Base-by-base conservation (phyloP, 2,888 invertebrate species). In the Drosophila acutilabella region DNA sequence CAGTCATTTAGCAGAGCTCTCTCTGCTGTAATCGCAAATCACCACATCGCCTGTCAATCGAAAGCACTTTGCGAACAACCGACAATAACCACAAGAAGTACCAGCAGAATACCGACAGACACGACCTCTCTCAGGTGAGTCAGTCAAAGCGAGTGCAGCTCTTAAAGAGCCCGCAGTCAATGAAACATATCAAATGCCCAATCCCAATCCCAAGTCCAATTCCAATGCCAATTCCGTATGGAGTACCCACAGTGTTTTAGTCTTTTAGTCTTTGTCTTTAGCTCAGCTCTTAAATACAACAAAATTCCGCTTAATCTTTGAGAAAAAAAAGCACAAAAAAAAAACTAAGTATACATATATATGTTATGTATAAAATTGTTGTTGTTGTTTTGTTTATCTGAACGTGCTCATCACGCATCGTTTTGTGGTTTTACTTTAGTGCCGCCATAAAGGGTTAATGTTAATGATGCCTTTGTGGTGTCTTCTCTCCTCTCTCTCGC, bases 331-430 rank as follows among this genome's bases (percentile, higher is more conserved):
- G 58, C 33, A 57, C n/a, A 30, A 41, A 33, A 53, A 60, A 64
- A 36, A 53, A 60, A 64, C 11, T 13, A 20, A 36, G 14, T 30
- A 16, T 62, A 40, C 13, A 36, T 36, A 36, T 36, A 13, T 75
- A 51, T 67, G 58, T 78, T 64, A 36, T 36, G 3, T 80, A 51
- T 67, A 60, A 75, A 61, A 13, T 13, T 36, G 11, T 13, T 36
- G 33, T 33, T 59, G 53, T 69, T 67, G 57, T 64, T 57, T 78
- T 87, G 83, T 85, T 84, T 84, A 84, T 84, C 84, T 88, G 74
- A 86, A 84, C 88, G 88, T 88, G 88, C 88, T 88, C 84, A 84
- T 85, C 84, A 85, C 72, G 88, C 84, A 77, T 79, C 80, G 86
- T 87, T 88, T 86, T 84, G 84, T 84, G 84, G 86, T 72, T 69